Evolutionary conservation across 2,113 vertebrate genomes (phyloP), one percentile per base, ranked within the genome.

Genomic region (Morone saxatilis): DNA sequence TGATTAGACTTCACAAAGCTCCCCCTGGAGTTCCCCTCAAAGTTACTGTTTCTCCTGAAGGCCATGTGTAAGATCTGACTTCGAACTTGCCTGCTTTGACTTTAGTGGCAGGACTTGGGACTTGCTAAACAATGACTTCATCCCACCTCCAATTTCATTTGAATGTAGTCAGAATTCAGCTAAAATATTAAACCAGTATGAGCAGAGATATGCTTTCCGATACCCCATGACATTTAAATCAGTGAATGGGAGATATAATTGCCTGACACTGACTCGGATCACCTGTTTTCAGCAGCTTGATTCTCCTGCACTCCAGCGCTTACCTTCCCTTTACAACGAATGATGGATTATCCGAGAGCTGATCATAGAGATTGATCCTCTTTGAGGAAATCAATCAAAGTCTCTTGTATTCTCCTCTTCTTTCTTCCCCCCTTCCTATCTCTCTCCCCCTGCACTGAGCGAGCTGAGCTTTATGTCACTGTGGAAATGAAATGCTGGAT

Each of bases 321-420:
- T 40, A 48, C 10, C 41, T 22, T 31, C 43, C 68, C 22, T 41
- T 51, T 20, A 75, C 62, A 71, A 86, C 40, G 1, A 57, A 41
- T 70, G 67, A 85, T 72, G 78, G 57, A 76, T 81, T 65, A 79
- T 76, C 50, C 25, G 40, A 40, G 19, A 54, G 40, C 57, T 65
- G 66, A 88, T 86, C 75, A 66, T 50, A 72, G 41, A 45, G 40
- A 76, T 78, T 25, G 80, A 77, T 73, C 66, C 59, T 53, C 61
- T 67, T 60, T 16, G 16, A 60, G 59, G 38, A 19, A 38, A 80
- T 90, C 57, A 65, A 62, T 83, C 69, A 80, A 38, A 38, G 57
- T 50, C 45, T 67, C 22, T 51, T 14, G 25, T 54, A 6, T 47
- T 54, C 40, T 60, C 25, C 25, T 36, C 38, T 19, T 54, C 7